A percentile compares a stretch with the other conserved stretches of the same genome.
These are phyloP conservation scores for Machimus atricapillus DNA, from an alignment of 2,888 invertebrate genomes.

Conservation along the genomic window DNA sequence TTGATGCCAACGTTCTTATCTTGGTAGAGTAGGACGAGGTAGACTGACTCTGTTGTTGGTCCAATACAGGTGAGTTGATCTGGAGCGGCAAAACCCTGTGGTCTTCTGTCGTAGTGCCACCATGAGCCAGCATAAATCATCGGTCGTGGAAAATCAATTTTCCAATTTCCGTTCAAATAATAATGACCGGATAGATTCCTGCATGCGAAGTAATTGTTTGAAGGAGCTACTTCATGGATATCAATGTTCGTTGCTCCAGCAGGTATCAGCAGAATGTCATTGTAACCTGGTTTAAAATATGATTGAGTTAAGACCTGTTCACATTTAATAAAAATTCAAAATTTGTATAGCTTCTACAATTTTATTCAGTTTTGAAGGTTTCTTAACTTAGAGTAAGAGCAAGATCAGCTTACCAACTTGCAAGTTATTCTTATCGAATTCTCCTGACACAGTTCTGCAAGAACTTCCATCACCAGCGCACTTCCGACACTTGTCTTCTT, in stretches of 20 bases:
- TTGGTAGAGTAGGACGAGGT: slow-evolving; percentile 83
- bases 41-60: slow-evolving; percentile 88
- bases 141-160: slow-evolving; percentile 87
- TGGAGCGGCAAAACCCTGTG: slow-evolving; percentile 81
- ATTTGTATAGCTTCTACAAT: not conserved
- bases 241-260: slow-evolving; percentile 90
- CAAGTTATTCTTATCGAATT: slow-evolving; percentile 75
- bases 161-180: slow-evolving; percentile 93
- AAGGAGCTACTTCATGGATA: slow-evolving; percentile 78
- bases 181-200: slow-evolving; percentile 83
- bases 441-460: slow-evolving; percentile 79
- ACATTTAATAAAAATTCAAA: not conserved
- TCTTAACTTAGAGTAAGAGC: not conserved
- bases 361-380: not conserved
- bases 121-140: slow-evolving; percentile 81
- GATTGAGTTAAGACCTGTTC: not conserved
- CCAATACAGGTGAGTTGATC: slow-evolving; percentile 85
- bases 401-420: slow-evolving; percentile 69
- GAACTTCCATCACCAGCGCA: slow-evolving; percentile 92
- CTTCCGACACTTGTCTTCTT: slow-evolving; percentile 88
- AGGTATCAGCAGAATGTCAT: slow-evolving; percentile 89
- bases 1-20: slow-evolving; percentile 83
- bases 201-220: slow-evolving; percentile 90
- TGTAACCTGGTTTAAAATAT: slow-evolving; percentile 73
- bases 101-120: slow-evolving; percentile 87